phyloP scores from a whole-genome alignment of 2,113 vertebrate species.

The Hippocampus barbouri region DNA sequence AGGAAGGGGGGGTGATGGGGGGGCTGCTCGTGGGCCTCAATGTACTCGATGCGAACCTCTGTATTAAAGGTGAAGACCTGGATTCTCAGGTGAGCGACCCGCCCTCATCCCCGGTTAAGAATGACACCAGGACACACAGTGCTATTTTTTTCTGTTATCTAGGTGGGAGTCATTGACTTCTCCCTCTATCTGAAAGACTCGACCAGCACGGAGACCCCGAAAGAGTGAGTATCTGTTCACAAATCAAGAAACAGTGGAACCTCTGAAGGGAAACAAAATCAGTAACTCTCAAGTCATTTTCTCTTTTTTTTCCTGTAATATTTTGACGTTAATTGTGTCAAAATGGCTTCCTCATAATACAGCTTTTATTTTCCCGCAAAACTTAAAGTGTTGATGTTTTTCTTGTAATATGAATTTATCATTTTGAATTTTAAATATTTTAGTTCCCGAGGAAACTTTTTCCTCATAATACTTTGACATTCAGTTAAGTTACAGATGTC shows the following conservation, averaged over 20 bases:
- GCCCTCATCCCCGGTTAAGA: background rate
- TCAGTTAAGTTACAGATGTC: too few relatives aligned
- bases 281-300: too few relatives aligned
- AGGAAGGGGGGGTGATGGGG: constrained; percentile 91
- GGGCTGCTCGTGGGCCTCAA: constrained; percentile 95
- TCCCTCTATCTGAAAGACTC: constrained; percentile 93
- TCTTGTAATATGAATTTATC: too few relatives aligned
- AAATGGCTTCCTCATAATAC: too few relatives aligned
- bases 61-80: constrained; percentile 97
- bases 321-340: too few relatives aligned
- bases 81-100: constrained; percentile 85
- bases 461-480: too few relatives aligned
- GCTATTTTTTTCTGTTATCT: background rate
- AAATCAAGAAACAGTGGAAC: background rate
- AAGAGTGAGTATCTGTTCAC: constrained; percentile 79
- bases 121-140: background rate
- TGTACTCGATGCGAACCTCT: constrained; percentile 96
- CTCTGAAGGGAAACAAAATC: background rate
- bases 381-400: too few relatives aligned
- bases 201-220: constrained; percentile 73
- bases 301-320: too few relatives aligned
- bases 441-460: too few relatives aligned
- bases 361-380: too few relatives aligned
- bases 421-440: too few relatives aligned
- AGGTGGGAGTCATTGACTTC: constrained; percentile 98